Evolutionary conservation across 2,797 vertebrate species (phyloP).

Genomic region (Kryptolebias ocellatus): DNA sequence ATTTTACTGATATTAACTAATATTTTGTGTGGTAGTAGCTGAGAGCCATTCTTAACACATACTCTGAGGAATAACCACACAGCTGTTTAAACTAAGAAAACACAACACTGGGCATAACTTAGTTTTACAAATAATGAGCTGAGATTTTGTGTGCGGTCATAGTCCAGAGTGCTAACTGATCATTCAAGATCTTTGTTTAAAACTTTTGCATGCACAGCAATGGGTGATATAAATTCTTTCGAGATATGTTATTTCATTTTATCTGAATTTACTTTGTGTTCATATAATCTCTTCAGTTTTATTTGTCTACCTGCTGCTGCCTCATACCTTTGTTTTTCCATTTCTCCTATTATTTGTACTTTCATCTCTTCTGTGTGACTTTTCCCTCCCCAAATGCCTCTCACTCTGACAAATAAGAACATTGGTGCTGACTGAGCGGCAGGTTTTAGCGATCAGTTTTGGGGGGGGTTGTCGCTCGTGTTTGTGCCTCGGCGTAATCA

Average conservation of each 20-base stretch:
- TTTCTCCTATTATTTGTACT: conserved; percentile 11
- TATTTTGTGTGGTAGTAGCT: too few species aligned
- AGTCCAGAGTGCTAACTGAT: too few species aligned
- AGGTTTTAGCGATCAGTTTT: conserved; percentile 18
- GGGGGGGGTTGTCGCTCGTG: conserved; percentile 1
- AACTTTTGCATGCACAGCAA: too few species aligned
- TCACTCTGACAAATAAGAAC: conserved; percentile 52
- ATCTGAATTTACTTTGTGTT: conserved; percentile 27
- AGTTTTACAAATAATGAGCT: too few species aligned
- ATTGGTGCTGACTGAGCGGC: conserved; percentile 43
- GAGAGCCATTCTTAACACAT: too few species aligned
- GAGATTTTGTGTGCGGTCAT: too few species aligned
- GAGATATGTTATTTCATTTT: too few species aligned
- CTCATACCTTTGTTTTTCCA: neutral
- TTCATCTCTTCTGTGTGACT: conserved; percentile 9
- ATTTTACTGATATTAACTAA: too few species aligned
- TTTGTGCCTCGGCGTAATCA: conserved; percentile 33
- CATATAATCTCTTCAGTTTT: conserved; percentile 39
- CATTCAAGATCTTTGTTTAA: too few species aligned
- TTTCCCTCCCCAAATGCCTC: conserved; percentile 19
- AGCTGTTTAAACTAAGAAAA: too few species aligned
- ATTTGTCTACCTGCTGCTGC: neutral
- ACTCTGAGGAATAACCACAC: too few species aligned
- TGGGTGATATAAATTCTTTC: neutral
- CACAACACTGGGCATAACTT: too few species aligned